These are phyloP conservation scores for Agapornis canus DNA, from an alignment of 2,797 vertebrate genomes.

Conservation along the genomic window DNA sequence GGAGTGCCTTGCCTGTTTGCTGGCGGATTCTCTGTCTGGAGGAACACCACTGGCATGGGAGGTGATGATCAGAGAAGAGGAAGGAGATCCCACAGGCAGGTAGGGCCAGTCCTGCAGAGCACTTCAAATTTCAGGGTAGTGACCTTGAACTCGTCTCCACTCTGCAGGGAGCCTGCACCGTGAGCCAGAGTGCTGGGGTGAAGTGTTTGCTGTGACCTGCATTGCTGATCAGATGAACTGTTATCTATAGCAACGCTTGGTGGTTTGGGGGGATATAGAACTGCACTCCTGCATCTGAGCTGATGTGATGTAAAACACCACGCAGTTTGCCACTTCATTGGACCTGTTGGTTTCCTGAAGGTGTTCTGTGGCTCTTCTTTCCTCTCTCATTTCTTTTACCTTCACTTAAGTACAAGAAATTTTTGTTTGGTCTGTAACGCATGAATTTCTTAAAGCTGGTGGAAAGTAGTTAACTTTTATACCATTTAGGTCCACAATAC, in stretches of 20 bases:
- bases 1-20: not conserved
- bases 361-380: not conserved
- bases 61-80: not conserved
- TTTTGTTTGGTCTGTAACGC: not conserved
- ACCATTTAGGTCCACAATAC: not conserved
- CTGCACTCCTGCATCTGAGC: not conserved
- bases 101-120: not conserved
- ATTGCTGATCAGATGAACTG: conserved; percentile 32
- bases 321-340: not conserved
- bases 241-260: not conserved
- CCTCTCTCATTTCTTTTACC: not conserved
- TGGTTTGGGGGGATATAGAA: not conserved
- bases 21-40: not conserved
- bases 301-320: not conserved
- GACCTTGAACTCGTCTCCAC: not conserved
- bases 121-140: conserved; percentile 26
- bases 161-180: not conserved
- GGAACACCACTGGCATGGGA: not conserved
- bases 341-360: not conserved
- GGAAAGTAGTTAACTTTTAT: not conserved
- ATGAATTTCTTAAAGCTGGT: not conserved
- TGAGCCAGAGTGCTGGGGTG: not conserved
- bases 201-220: conserved; percentile 43
- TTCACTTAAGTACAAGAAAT: not conserved
- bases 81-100: conserved; percentile 4